phyloP scores from a whole-genome alignment of 2,113 vertebrate species.

The Solea solea region DNA sequence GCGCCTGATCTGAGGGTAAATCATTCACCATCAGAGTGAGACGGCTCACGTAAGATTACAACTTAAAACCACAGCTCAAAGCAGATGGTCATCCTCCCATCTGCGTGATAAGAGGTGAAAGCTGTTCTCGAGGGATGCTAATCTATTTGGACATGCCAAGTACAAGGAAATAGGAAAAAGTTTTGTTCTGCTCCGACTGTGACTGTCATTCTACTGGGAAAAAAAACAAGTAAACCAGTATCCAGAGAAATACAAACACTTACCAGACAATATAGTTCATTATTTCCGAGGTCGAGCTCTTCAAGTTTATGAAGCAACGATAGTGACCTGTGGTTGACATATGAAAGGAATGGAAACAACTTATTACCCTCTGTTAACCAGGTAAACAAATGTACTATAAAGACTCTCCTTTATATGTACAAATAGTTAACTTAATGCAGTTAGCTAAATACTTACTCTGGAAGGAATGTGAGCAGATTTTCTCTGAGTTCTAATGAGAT shows the following conservation, averaged over 20 bases:
- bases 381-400: neutral
- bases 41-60: slow-evolving; percentile 52
- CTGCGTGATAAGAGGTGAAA: slow-evolving; percentile 60
- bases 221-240: slow-evolving; percentile 1
- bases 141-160: slow-evolving; percentile 41
- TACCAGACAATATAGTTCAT: slow-evolving; percentile 95
- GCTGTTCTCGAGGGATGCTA: slow-evolving; percentile 61
- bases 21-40: slow-evolving; percentile 31
- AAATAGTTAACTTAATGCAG: neutral
- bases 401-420: neutral
- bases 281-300: slow-evolving; percentile 98
- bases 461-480: slow-evolving; percentile 95
- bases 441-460: slow-evolving; percentile 88
- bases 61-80: slow-evolving; percentile 58
- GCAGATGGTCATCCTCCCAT: slow-evolving; percentile 55
- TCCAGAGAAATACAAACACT: slow-evolving; percentile 56
- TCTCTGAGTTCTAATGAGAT: slow-evolving; percentile 96
- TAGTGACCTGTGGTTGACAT: slow-evolving; percentile 86
- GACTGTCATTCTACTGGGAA: neutral
- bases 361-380: too few species aligned
- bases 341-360: slow-evolving; percentile 9
- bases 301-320: slow-evolving; percentile 92
- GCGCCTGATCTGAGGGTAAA: slow-evolving; percentile 32
- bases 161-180: slow-evolving; percentile 38
- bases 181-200: slow-evolving; percentile 10